Evolutionary conservation across 2,888 invertebrate genomes (phyloP), one percentile per base, ranked within the genome.

Genomic region (Syrista parreyssii): DNA sequence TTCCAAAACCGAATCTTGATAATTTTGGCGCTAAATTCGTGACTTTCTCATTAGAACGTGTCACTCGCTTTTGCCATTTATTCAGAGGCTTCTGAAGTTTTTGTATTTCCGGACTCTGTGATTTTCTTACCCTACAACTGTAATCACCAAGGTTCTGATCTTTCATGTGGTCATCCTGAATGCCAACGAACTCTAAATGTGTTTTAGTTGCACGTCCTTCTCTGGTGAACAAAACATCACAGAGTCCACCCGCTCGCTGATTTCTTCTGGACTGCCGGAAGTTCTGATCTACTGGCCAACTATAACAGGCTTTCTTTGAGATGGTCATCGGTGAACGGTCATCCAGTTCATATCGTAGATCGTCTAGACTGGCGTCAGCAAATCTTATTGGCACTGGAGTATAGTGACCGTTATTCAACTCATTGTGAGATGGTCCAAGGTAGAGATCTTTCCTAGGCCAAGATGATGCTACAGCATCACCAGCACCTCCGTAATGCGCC

Each of bases 401-500:
- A 69, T 90, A 90, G 55, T 78, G 79, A n/a, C 86, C 86, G 68
- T 84, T 81, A 9, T 79, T 68, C 4, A 90, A 80, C 33, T 89
- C 86, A 15, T 86, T 79, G 79, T 86, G 84, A 1, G 81, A 73
- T 4, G 86, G 82, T 23, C 94, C 94, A 73, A 95, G 89, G 86
- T 93, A 95, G 74, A 94, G 85, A 86, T 93, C 89, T 85, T 93
- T 93, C 76, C 93, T 92, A 0, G 91, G 91, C 95, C 95, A 95
- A 81, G 81, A 84, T 83, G 88, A 81, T 75, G 82, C 78, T 32
- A 79, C n/a, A 15, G 81, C 83, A 68, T 88, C 88, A 23, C 85
- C 86, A 0, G 85, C 86, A 4, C 86, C 88, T 9, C 86, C 86
- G 68, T 88, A 86, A 23, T 81, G 88, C 4, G 84, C 80, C 87